Percentiles rank a stretch among this genome's conserved stretches.
phyloP scores from a whole-genome alignment of 2,888 invertebrate species.

The Sceliomorpha sp. region DNA sequence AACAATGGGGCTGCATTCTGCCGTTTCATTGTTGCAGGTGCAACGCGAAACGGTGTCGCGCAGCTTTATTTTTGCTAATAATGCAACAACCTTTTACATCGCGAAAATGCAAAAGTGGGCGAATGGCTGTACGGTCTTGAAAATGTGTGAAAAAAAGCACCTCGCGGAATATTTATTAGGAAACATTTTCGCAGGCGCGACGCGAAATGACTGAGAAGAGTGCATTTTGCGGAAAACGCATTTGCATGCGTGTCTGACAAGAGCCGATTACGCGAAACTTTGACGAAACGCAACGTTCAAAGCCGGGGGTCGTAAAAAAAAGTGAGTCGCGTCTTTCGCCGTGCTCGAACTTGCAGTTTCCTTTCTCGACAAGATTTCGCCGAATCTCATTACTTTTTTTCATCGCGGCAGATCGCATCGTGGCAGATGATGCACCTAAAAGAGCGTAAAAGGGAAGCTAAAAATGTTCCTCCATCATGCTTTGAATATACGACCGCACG shows the following conservation, averaged over 20 bases:
- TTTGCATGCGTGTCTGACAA: background rate
- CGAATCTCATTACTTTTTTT: conserved; percentile 36
- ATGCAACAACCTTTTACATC: too few species aligned
- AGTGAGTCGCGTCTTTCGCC: conserved; percentile 1
- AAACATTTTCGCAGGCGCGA: too few species aligned
- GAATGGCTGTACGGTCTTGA: too few species aligned
- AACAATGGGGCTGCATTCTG: too few species aligned
- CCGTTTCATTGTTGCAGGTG: too few species aligned
- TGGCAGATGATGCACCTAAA: conserved; percentile 35
- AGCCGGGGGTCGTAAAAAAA: conserved; percentile 4
- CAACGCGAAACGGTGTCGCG: too few species aligned
- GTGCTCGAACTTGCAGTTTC: conserved; percentile 2
- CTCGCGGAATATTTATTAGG: too few species aligned
- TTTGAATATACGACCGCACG: conserved; percentile 49
- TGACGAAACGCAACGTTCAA: conserved; percentile 1
- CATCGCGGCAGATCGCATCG: conserved; percentile 27
- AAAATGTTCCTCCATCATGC: conserved; percentile 41
- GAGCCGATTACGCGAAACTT: background rate
- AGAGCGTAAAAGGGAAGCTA: conserved; percentile 32
- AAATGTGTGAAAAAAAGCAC: too few species aligned
- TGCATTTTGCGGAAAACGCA: too few species aligned
- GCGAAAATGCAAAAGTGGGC: too few species aligned
- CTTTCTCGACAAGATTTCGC: conserved; percentile 21
- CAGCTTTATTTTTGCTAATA: too few species aligned
- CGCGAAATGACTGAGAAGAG: too few species aligned